These are phyloP conservation scores for Leptinotarsa rubiginosa DNA, from an alignment of 2,888 invertebrate genomes.

Conservation along the genomic window DNA sequence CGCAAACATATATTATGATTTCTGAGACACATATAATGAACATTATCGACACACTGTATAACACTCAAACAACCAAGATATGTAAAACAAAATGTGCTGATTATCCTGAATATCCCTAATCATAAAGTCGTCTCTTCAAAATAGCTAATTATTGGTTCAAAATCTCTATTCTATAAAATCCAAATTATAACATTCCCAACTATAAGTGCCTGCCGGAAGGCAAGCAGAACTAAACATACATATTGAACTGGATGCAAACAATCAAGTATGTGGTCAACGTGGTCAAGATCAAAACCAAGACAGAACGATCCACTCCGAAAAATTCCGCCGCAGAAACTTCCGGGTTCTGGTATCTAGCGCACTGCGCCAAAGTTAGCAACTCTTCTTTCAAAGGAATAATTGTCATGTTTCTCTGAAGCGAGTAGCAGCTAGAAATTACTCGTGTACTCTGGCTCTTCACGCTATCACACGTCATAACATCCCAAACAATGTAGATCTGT, in stretches of 20 bases:
- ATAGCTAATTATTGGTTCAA: no score
- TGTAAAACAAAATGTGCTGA: no score
- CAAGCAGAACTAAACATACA: slow-evolving; percentile 6
- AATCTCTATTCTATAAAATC: no score
- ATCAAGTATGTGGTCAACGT: slow-evolving; percentile 29
- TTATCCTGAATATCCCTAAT: no score
- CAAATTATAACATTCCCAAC: no score
- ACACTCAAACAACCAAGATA: no score
- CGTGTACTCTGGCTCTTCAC: neutral
- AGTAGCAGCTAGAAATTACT: neutral
- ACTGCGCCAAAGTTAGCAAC: neutral
- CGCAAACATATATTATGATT: no score
- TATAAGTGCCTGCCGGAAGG: no score
- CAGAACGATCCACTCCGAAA: slow-evolving; percentile 27
- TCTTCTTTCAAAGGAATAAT: neutral
- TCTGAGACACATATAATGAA: no score
- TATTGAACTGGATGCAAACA: slow-evolving; percentile 29
- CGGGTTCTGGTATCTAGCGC: neutral
- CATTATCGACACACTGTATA: no score
- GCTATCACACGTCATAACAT: slow-evolving; percentile 5
- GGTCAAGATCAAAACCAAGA: slow-evolving; percentile 25
- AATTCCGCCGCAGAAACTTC: slow-evolving; percentile 26
- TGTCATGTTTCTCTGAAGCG: neutral
- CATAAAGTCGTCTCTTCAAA: no score
- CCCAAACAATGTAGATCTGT: neutral